Percentiles rank a stretch among this genome's conserved stretches.
phyloP scores from a whole-genome alignment of 2,797 vertebrate species.

The Nyctalus aviator region DNA sequence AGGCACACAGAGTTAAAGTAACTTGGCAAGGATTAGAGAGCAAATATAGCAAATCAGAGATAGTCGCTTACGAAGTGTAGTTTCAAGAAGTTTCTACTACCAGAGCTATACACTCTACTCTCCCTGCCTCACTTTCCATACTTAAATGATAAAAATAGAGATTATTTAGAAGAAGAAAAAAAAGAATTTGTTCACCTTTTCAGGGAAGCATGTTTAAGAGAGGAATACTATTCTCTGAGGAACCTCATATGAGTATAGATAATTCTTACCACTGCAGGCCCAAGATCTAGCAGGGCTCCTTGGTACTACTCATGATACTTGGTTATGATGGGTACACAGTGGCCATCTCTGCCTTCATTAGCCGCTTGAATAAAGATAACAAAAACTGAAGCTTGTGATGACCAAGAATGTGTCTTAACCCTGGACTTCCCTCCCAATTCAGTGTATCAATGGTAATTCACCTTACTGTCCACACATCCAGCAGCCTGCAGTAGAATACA shows the following conservation, averaged over 20 bases:
- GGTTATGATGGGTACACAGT: neutral
- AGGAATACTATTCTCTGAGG: neutral
- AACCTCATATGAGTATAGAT: neutral
- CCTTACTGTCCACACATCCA: neutral
- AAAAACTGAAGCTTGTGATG: neutral
- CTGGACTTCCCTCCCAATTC: neutral
- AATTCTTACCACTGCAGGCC: neutral
- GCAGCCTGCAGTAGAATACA: neutral
- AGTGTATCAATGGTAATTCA: neutral
- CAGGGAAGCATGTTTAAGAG: conserved; percentile 20
- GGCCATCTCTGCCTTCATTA: neutral
- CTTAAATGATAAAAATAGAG: neutral
- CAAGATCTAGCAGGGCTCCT: neutral
- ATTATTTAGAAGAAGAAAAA: neutral
- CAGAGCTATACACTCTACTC: neutral
- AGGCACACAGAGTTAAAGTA: conserved; percentile 9
- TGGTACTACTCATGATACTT: neutral
- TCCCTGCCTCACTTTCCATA: neutral
- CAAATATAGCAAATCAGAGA: neutral
- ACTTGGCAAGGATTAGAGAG: neutral
- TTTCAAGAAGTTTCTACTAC: neutral
- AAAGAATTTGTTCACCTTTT: conserved; percentile 12
- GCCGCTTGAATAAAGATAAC: conserved; percentile 9
- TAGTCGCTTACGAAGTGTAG: neutral
- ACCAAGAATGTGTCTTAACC: neutral